Evolutionary conservation across 2,113 vertebrate species (phyloP).

Genomic region (Colinus virginianus): DNA sequence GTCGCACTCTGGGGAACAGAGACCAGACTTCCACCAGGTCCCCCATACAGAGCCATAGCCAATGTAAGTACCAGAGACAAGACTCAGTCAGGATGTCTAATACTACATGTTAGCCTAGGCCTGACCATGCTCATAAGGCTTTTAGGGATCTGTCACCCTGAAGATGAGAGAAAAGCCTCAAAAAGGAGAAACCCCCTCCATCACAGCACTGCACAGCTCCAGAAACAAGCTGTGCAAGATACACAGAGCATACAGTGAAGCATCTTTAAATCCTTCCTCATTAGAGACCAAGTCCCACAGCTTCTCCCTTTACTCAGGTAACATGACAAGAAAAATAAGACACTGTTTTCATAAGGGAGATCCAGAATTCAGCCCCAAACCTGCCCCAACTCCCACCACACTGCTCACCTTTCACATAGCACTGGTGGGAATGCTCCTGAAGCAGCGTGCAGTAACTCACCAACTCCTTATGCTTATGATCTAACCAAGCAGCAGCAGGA

Average conservation of each 20-base stretch:
- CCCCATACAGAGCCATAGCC: background rate
- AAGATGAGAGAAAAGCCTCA: background rate
- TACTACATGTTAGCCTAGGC: background rate
- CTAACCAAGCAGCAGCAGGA: conserved; percentile 84
- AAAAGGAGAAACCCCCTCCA: background rate
- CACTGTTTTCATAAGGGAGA: background rate
- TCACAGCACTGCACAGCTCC: background rate
- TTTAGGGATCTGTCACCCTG: background rate
- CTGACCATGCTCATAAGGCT: background rate
- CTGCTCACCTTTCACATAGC: conserved; percentile 88
- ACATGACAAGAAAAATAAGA: background rate
- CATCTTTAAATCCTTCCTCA: background rate
- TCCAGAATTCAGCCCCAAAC: background rate
- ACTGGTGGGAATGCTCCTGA: conserved; percentile 95
- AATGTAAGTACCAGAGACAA: background rate
- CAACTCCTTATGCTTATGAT: conserved; percentile 92
- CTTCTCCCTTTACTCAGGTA: background rate
- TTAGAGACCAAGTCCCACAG: background rate
- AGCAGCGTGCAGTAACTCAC: conserved; percentile 90
- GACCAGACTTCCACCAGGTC: background rate
- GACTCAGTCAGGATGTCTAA: background rate
- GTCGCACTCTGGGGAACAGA: background rate
- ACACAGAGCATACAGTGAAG: background rate
- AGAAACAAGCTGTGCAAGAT: background rate
- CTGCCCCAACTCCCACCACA: fast-evolving